Conservation (phyloP, 2,888 invertebrate genomes). For the Drosophila macrothrix region DNA sequence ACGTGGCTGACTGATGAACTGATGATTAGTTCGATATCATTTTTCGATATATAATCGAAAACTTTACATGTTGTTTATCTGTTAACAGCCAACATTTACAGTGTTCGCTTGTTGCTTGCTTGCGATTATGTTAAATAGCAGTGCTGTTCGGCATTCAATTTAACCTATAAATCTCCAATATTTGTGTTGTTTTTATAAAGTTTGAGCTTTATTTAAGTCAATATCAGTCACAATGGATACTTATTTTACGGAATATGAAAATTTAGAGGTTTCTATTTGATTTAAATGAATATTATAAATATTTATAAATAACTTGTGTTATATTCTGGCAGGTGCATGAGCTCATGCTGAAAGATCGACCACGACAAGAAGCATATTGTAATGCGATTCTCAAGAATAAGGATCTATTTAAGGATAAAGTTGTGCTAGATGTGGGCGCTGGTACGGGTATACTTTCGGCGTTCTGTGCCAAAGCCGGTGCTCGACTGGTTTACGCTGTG, state of each 20-base stretch:
- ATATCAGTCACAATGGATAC: conserved; percentile 71
- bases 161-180: conserved; percentile 42
- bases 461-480: conserved; percentile 95
- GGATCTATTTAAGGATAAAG: conserved; percentile 90
- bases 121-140: conserved; percentile 16
- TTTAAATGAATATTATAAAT: background rate
- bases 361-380: conserved; percentile 92
- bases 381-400: conserved; percentile 91
- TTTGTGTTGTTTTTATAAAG: background rate
- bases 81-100: conserved; percentile 1
- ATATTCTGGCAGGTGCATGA: conserved; percentile 89
- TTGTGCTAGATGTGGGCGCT: conserved; percentile 94
- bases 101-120: background rate
- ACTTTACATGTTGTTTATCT: conserved; percentile 7
- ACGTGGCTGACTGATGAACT: conserved; percentile 40
- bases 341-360: conserved; percentile 91
- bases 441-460: conserved; percentile 95
- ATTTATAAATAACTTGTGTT: background rate
- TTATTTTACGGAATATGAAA: conserved; percentile 91
- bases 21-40: background rate
- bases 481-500: conserved; percentile 93
- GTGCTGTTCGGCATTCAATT: background rate
- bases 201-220: conserved; percentile 1
- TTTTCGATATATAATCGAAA: background rate
- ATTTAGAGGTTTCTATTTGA: conserved; percentile 88